Conservation (phyloP, 2,797 vertebrate species). For the Nannoperca obscura region DNA sequence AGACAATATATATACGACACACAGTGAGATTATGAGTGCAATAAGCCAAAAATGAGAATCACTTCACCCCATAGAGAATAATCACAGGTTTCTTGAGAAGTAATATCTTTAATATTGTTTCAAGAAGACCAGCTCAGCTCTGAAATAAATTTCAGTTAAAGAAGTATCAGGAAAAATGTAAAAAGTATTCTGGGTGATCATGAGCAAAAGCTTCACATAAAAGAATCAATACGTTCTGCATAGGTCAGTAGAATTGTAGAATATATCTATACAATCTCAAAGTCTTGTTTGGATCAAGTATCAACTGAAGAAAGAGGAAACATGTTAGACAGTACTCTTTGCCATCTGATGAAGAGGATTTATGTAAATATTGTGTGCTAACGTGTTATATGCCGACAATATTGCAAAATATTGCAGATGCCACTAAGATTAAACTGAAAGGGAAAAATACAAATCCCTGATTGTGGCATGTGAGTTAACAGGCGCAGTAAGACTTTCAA, state of each 20-base stretch:
- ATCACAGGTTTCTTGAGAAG: constrained; percentile 81
- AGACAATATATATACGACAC: constrained; percentile 85
- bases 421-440: constrained; percentile 38
- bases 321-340: neutral
- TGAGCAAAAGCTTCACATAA: constrained; percentile 47
- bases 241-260: too few species aligned
- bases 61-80: constrained; percentile 81
- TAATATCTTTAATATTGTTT: constrained; percentile 84
- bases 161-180: constrained; percentile 48
- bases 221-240: constrained; percentile 16
- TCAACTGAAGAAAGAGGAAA: neutral
- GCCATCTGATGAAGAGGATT: constrained; percentile 51
- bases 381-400: constrained; percentile 62
- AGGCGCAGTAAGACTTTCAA: neutral
- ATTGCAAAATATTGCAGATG: constrained; percentile 71
- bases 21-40: constrained; percentile 80
- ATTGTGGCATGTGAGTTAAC: neutral
- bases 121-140: constrained; percentile 70
- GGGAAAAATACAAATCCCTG: constrained; percentile 39
- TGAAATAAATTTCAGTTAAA: constrained; percentile 64
- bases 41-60: constrained; percentile 83
- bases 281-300: neutral
- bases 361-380: constrained; percentile 53
- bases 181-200: constrained; percentile 42
- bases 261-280: neutral